Base-by-base conservation (phyloP, 2,113 vertebrate species). In the Hippocampus comes region DNA sequence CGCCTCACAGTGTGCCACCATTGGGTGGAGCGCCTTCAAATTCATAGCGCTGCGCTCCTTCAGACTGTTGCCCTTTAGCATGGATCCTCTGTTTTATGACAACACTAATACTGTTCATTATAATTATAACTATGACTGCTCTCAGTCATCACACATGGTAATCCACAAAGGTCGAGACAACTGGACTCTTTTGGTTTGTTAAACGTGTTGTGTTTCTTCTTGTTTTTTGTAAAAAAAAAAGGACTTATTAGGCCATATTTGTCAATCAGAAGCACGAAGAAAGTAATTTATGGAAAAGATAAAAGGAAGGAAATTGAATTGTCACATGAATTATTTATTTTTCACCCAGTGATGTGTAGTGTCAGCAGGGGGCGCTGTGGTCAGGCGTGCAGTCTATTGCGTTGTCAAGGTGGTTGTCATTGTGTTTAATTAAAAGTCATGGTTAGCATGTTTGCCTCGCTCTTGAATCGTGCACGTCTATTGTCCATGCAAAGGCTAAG, bases 1-100 rank as follows among this genome's bases (percentile, higher is more conserved):
- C 56, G 63, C 42, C 30, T 83, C 87, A 88, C 87, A 90, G 87
- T 86, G 86, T n/a, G 17, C 46, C 46, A 48, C 46, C 49, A 21
- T 51, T 51, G 49, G 49, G 49, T 51, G 49, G 18, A 51, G 49
- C 14, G 9, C 20, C 20, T 20, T 9, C 8, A 64, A 21, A 64
- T 18, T 42, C 42, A 11, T 21, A 11, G 27, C 21, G n/a, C 41
- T n/a, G 3, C 14, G 4, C 43, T 42, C 9, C 9, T 9, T 41
- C 3, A 9, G 21, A 20, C 9, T 41, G 6, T 20, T 64, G 41
- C 63, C 41, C 23, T 56, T 12, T 23, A 56, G 20, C 20, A 56
- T 56, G 21, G 21, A 56, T 38, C 34, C 34, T 38, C 34, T 6
- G 34, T 38, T 38, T 38, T 38, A 38, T 38, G 34, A 38, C 6